phyloP scores from a whole-genome alignment of 37 sponge, comb jelly and placozoan species.

The Beroe forskalii region DNA sequence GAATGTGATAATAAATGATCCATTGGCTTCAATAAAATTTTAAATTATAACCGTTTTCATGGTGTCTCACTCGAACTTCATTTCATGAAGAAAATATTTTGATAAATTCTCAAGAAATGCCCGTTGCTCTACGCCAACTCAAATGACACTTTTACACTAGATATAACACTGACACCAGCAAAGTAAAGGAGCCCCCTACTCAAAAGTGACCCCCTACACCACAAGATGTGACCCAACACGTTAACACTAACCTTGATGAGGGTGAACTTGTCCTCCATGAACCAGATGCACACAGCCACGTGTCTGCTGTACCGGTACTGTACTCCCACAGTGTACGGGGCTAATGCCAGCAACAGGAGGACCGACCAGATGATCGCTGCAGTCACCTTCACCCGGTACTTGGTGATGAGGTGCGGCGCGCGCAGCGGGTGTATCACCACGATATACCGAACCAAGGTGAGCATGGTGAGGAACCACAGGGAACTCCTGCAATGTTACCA shows the following conservation, averaged over 20 bases:
- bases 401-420: background rate
- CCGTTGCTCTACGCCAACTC: too few species aligned
- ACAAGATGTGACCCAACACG: too few species aligned
- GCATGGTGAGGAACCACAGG: conserved; percentile 52
- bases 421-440: background rate
- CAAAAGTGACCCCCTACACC: too few species aligned
- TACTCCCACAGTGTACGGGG: background rate
- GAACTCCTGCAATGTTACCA: background rate
- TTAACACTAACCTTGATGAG: background rate
- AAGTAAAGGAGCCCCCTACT: too few species aligned
- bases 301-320: background rate
- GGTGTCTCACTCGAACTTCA: too few species aligned
- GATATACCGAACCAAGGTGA: background rate
- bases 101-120: too few species aligned
- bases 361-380: background rate
- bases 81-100: too few species aligned
- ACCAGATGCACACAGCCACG: conserved; percentile 10
- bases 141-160: too few species aligned
- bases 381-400: background rate
- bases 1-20: too few species aligned
- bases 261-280: background rate
- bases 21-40: too few species aligned
- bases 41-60: too few species aligned
- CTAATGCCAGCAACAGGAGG: background rate
- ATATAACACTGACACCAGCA: too few species aligned